A percentile compares a stretch with the other conserved stretches of the same genome.
Conservation (phyloP, 2,113 vertebrate genomes). For the Vidua macroura region DNA sequence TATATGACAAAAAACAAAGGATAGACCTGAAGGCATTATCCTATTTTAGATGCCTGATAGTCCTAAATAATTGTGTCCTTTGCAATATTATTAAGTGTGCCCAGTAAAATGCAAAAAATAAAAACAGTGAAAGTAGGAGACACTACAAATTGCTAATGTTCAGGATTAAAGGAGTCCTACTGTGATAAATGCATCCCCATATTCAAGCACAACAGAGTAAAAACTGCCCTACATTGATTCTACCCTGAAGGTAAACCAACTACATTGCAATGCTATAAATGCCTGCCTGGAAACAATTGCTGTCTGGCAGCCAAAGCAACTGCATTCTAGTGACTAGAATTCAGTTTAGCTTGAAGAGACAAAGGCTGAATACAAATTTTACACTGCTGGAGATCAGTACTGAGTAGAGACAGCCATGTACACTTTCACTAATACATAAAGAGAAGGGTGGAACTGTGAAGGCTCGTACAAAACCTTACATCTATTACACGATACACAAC, state of each 20-base stretch:
- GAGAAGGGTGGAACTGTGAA: neutral
- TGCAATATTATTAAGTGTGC: neutral
- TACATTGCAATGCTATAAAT: neutral
- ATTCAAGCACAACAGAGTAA: neutral
- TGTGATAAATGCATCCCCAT: neutral
- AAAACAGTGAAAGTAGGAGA: neutral
- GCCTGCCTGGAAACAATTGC: neutral
- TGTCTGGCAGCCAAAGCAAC: neutral
- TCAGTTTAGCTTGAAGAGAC: neutral
- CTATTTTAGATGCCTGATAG: neutral
- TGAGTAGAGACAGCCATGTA: neutral
- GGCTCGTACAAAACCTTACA: neutral
- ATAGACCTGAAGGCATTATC: neutral
- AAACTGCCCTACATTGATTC: neutral
- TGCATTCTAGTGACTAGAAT: neutral
- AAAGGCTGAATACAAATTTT: slow-evolving; percentile 4
- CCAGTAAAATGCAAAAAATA: neutral
- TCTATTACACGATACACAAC: neutral
- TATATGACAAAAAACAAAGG: neutral
- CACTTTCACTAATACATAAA: neutral
- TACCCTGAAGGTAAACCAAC: slow-evolving; percentile 5
- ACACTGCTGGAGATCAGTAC: neutral
- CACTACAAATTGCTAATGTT: neutral
- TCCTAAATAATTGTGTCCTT: neutral
- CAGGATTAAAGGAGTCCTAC: neutral